Evolutionary conservation across 2,113 vertebrate species (phyloP).

Genomic region (Rafetus swinhoei): DNA sequence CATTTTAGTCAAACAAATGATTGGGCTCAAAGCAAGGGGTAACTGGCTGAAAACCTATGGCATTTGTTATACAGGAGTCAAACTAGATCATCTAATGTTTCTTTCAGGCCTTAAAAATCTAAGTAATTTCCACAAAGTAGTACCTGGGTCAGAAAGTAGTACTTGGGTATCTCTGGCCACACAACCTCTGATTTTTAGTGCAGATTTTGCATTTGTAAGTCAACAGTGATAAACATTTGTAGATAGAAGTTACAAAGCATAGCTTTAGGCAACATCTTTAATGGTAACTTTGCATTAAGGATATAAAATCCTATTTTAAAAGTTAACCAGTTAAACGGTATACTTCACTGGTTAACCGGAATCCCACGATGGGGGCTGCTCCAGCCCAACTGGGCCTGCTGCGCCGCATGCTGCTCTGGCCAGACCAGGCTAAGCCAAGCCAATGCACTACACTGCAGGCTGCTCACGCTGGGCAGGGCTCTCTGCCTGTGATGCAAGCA

Average conservation of each 20-base stretch:
- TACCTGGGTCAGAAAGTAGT: background rate
- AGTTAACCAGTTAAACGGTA: too few relatives aligned
- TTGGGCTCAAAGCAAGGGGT: background rate
- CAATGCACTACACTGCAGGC: too few relatives aligned
- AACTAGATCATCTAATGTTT: background rate
- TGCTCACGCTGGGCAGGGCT: too few relatives aligned
- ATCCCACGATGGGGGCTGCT: too few relatives aligned
- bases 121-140: background rate
- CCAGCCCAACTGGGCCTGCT: too few relatives aligned
- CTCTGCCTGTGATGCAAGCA: too few relatives aligned
- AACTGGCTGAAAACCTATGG: background rate
- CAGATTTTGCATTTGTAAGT: background rate
- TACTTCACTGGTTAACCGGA: too few relatives aligned
- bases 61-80: background rate
- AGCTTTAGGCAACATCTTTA: constrained; percentile 2
- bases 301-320: too few relatives aligned
- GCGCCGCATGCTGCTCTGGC: too few relatives aligned
- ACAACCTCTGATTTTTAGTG: background rate
- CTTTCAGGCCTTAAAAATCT: background rate
- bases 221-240: background rate
- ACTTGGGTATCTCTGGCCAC: background rate
- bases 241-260: background rate
- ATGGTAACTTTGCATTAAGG: background rate
- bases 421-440: too few relatives aligned
- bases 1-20: background rate